These are phyloP conservation scores for Leucoraja erinaceus DNA, from an alignment of 2,113 vertebrate genomes.

Conservation along the genomic window DNA sequence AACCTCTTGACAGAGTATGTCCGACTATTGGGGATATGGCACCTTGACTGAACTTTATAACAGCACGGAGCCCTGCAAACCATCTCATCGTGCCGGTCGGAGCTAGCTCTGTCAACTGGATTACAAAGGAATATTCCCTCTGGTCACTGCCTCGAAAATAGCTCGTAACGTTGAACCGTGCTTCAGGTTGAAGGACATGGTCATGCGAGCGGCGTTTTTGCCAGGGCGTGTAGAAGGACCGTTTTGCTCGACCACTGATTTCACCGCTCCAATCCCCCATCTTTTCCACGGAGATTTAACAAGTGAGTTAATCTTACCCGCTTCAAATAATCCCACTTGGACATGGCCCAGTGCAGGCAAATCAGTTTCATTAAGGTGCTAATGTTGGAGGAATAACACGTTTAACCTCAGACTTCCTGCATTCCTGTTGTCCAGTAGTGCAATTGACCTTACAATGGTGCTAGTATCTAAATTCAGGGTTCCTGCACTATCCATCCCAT, in stretches of 20 bases:
- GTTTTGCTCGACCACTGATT: too few relatives aligned
- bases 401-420: slow-evolving; percentile 34
- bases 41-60: neutral
- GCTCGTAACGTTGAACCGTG: neutral
- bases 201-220: neutral
- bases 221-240: neutral
- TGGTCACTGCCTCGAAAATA: neutral
- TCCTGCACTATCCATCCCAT: slow-evolving; percentile 62
- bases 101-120: neutral
- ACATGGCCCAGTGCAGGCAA: slow-evolving; percentile 10
- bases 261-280: neutral
- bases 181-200: neutral
- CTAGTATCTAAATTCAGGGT: slow-evolving; percentile 47
- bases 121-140: neutral
- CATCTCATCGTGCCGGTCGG: neutral
- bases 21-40: too few relatives aligned
- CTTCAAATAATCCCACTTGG: slow-evolving; percentile 3
- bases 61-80: neutral
- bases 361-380: slow-evolving; percentile 33
- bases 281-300: neutral
- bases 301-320: neutral
- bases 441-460: slow-evolving; percentile 42
- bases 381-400: slow-evolving; percentile 15
- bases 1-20: neutral
- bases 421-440: slow-evolving; percentile 14